phyloP scores from a whole-genome alignment of 2,113 vertebrate genomes.

The Tachysurus vachellii region DNA sequence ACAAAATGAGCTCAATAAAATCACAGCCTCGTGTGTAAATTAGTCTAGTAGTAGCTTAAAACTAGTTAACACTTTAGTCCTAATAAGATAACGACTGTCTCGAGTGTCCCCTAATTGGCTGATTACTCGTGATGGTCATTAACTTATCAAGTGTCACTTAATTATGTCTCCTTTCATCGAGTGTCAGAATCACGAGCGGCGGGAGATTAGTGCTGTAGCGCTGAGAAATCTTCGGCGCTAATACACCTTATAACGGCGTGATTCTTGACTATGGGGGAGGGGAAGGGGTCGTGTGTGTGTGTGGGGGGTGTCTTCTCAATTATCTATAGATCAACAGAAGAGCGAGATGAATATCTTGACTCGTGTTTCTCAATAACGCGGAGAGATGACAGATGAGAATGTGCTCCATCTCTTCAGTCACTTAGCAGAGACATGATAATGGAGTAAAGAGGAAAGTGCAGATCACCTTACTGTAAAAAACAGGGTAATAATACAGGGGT shows the following conservation, averaged over 20 bases:
- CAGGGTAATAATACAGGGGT: background rate
- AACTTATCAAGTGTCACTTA: background rate
- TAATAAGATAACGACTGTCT: background rate
- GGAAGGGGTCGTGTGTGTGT: background rate
- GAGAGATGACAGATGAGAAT: slow-evolving; percentile 19
- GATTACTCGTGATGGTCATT: background rate
- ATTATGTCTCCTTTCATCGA: background rate
- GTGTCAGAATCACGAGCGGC: background rate
- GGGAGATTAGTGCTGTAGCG: background rate
- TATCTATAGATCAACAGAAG: background rate
- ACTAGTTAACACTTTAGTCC: background rate
- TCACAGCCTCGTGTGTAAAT: background rate
- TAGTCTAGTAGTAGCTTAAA: background rate
- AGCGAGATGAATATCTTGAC: background rate
- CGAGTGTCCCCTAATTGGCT: background rate
- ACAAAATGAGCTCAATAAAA: background rate
- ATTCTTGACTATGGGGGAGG: background rate
- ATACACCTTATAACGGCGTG: background rate
- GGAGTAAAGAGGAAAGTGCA: background rate
- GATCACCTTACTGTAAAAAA: background rate
- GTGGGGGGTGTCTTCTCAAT: background rate
- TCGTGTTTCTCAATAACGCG: slow-evolving; percentile 16
- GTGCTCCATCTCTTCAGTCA: slow-evolving; percentile 3
- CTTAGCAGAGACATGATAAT: slow-evolving; percentile 6
- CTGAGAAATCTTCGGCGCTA: background rate